Evolutionary conservation across 2,797 vertebrate genomes (phyloP), one percentile per base, ranked within the genome.

Genomic region (Danio albolineatus): DNA sequence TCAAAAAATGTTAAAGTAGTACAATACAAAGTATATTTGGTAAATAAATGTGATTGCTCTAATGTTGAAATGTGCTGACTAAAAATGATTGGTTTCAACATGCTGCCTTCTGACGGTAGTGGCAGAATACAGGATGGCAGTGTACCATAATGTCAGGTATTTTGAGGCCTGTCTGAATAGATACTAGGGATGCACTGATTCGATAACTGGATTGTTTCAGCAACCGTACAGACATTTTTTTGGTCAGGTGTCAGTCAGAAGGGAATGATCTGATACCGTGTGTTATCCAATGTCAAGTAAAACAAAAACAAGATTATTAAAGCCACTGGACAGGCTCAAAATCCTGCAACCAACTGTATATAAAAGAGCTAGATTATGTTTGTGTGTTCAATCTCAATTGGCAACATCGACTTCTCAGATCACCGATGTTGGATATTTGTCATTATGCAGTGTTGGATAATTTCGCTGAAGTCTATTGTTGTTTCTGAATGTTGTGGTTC

Each of bases 1-100:
- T 16, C 7, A 2, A 46, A 74, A 75, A 80, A 51, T 44, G n/a
- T 44, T 44, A 44, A 10, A 49, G 10, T 28, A 44, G 4, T 56
- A 73, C 64, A 80, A 77, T 82, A 69, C 41, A 46, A 39, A 53
- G 17, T 13, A 6, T 41, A 10, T 57, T 75, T 48, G 43, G 59
- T 73, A 72, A 59, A 57, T 44, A 72, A 43, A 2, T 3, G 8
- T 4, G 5, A 73, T 13, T 7, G 36, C 38, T 38, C 39, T 36
- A 36, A 72, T 56, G 64, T 48, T 59, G 44, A 51, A 17, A 41
- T 12, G 9, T 19, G 41, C 64, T 62, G n/a, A 73, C 74, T 56
- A 43, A 51, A n/a, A 49, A 48, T 28, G 7, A 49, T 17, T 70
- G 61, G 41, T 38, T 54, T 67, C 4, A 48, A 1, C 44, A 2